Percentiles rank a stretch among this genome's conserved stretches.
These are phyloP conservation scores for Glaucomys volans DNA, from an alignment of 2,113 vertebrate genomes.

Conservation along the genomic window DNA sequence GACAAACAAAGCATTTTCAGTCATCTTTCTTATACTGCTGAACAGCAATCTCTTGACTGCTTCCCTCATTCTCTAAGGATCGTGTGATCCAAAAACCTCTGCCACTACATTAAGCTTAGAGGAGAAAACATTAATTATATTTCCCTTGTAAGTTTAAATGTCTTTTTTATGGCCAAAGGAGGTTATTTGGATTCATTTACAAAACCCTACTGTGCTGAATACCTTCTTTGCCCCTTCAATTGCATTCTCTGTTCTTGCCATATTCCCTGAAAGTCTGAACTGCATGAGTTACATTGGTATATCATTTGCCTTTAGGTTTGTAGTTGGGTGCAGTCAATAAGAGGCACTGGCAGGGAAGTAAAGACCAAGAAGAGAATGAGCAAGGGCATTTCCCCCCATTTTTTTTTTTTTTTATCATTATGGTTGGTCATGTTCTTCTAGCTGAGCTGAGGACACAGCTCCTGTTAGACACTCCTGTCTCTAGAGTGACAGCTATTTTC, in stretches of 20 bases:
- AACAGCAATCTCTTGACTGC: not conserved
- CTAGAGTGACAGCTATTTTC: not conserved
- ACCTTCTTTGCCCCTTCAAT: not conserved
- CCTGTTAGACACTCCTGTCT: not conserved
- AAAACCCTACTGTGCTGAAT: not conserved
- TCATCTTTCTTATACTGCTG: not conserved
- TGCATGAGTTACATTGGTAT: not conserved
- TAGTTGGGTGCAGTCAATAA: not conserved
- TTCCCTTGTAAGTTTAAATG: not conserved
- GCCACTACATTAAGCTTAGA: not conserved
- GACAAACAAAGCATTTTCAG: not conserved
- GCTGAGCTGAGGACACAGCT: not conserved
- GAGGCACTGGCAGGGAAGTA: not conserved
- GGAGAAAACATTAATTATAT: slow-evolving; percentile 6
- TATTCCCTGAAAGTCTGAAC: not conserved
- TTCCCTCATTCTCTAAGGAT: not conserved
- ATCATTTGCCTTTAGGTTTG: not conserved
- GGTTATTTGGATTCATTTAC: not conserved
- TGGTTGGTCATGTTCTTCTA: not conserved
- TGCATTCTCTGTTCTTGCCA: not conserved
- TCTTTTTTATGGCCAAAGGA: not conserved
- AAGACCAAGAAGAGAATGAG: not conserved
- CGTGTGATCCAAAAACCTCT: not conserved
- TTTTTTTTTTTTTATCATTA: not conserved
- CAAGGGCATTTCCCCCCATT: not conserved